phyloP scores from a whole-genome alignment of 1,140 invertebrate genomes.

The Halictus rubicundus region DNA sequence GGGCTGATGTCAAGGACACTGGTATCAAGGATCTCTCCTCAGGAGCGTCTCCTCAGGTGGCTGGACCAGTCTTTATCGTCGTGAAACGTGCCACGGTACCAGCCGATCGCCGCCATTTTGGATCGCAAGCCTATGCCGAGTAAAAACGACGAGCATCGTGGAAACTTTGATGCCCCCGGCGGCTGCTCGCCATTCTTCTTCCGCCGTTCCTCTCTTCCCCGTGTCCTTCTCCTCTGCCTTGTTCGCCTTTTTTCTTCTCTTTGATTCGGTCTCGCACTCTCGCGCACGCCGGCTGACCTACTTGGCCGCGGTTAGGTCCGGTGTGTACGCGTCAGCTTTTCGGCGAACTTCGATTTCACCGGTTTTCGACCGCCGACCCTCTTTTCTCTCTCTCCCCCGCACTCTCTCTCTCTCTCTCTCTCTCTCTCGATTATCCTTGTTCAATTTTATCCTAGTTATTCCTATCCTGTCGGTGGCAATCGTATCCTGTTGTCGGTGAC shows the following conservation, averaged over 20 bases:
- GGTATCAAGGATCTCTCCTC: constrained; percentile 38
- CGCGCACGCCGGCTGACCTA: constrained; percentile 64
- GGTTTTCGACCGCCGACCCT: background rate
- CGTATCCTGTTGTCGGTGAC: no score
- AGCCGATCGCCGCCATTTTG: constrained; percentile 60
- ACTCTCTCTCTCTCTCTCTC: background rate
- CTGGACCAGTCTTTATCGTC: constrained; percentile 36
- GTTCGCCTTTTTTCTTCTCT: constrained; percentile 42
- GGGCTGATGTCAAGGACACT: constrained; percentile 9
- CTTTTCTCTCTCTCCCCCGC: no score
- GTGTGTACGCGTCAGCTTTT: constrained; percentile 57
- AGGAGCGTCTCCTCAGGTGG: constrained; percentile 16
- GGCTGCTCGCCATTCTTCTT: constrained; percentile 55
- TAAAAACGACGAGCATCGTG: constrained; percentile 47
- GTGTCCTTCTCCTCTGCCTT: constrained; percentile 30
- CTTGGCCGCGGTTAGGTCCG: constrained; percentile 56
- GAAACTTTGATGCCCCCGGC: constrained; percentile 48
- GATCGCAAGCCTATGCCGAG: constrained; percentile 45
- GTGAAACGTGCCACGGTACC: constrained; percentile 47
- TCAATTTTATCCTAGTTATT: background rate
- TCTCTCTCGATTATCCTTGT: background rate
- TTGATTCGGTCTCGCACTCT: constrained; percentile 60
- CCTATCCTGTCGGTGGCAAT: no score
- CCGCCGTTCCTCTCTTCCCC: constrained; percentile 31
- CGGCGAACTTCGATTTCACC: constrained; percentile 13